Percentiles rank a stretch among this genome's conserved stretches.
Conservation (phyloP, 2,888 invertebrate genomes). For the Ypsolopha scabrella region DNA sequence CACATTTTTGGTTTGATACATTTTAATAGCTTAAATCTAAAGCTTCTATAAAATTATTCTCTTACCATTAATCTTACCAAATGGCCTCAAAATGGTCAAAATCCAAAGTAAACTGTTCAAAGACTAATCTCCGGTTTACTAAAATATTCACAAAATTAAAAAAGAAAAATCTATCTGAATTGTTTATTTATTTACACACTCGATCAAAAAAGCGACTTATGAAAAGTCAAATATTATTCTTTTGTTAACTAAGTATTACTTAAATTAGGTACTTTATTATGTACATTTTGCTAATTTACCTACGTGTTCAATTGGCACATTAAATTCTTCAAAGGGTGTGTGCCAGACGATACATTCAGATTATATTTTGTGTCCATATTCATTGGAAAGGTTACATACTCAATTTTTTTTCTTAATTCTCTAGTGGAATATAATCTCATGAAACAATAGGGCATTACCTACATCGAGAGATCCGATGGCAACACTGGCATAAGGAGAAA, state of each 20-base stretch:
- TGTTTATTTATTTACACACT: background rate
- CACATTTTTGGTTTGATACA: conserved; percentile 66
- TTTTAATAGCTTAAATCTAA: conserved; percentile 45
- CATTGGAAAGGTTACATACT: background rate
- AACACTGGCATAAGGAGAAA: conserved; percentile 13
- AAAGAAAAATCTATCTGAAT: conserved; percentile 1
- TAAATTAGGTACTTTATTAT: background rate
- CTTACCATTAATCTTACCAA: conserved; percentile 15
- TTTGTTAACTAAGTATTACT: background rate
- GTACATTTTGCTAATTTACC: conserved; percentile 2
- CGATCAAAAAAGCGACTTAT: background rate
- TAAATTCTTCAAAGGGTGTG: background rate
- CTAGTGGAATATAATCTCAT: conserved; percentile 67
- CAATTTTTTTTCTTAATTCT: conserved; percentile 39
- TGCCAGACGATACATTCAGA: background rate
- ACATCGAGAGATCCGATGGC: conserved; percentile 55
- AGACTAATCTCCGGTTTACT: conserved; percentile 1
- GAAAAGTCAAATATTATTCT: background rate
- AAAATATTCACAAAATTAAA: background rate
- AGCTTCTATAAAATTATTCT: conserved; percentile 23
- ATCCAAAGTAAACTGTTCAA: conserved; percentile 22
- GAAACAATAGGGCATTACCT: conserved; percentile 22
- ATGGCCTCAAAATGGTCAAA: conserved; percentile 54
- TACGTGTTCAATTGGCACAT: background rate
- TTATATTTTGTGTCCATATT: background rate